Evolutionary conservation across 2,113 vertebrate species (phyloP), one percentile per base, ranked within the genome.

Genomic region (Lophotis ruficrista): DNA sequence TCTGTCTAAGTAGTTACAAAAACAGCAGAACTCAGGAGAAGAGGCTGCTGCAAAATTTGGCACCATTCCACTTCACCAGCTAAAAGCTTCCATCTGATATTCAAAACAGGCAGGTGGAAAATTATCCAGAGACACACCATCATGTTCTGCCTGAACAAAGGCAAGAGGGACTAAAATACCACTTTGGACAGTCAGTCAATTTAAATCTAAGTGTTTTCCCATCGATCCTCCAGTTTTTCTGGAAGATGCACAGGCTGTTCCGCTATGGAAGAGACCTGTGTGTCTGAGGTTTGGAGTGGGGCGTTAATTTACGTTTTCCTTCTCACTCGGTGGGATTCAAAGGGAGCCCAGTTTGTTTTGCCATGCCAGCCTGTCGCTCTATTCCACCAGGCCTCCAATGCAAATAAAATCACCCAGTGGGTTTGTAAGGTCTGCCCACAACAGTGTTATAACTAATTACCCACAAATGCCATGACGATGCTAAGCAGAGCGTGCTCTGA

Each of bases 51-150:
- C 17, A 83, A 80, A 78, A 92, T 71, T 25, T 89, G 91, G 90
- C 75, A 41, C 28, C 24, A 22, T 60, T 91, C 83, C 72, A 92
- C 45, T 31, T 91, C 75, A 45, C 47, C 66, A 84, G 70, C 76
- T 50, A 83, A 87, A 92, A 70, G 53, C 72, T 61, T 87, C 95
- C 93, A 85, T 93, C 53, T 94, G 92, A 98, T 87, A 96, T 88
- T 79, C 84, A 94, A 93, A 97, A 89, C 87, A 96, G 90, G 86
- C 95, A 96, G 95, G 96, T 96, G 95, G 94, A 89, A 90, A 96
- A 90, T 94, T 91, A 93, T 84, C 91, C 94, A 82, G 95, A 84
- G 77, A 80, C 86, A 57, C 71, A 62, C 62, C 84, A 87, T 90
- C 61, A 9, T 58, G 61, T 85, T 95, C 94, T 93, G 76, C 66